Evolutionary conservation across 2,113 vertebrate genomes (phyloP), one percentile per base, ranked within the genome.

Genomic region (Perccottus glenii): DNA sequence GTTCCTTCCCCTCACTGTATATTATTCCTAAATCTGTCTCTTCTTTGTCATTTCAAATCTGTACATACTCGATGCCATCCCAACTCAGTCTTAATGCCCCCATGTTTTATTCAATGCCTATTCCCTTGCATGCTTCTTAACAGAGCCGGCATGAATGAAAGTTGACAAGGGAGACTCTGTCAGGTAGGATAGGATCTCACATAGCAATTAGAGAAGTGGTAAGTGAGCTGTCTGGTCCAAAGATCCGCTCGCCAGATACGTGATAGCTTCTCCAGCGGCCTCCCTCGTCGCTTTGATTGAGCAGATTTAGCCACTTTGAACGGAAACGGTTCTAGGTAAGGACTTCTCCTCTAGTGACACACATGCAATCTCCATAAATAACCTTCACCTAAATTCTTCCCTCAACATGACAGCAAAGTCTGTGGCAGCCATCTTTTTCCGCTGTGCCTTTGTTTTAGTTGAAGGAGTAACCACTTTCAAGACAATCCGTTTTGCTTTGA

Each of bases 91-190:
- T 66, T 83, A 83, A 87, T 81, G 67, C 71, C 70, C 58, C 73
- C 66, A 84, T 89, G 83, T 75, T 79, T 88, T 82, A 88, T 89
- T 83, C 85, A 88, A 65, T n/a, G 72, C 64, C 73, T 67, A 75
- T 80, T 78, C 82, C 27, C 55, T 77, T 72, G 73, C 81, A 83
- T 38, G 71, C 75, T 77, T 64, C 70, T 65, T 79, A 81, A 70
- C 62, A 35, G 59, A 67, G 66, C 53, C n/a, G 9, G 27, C 47
- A 42, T 86, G 73, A 82, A 82, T 85, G 69, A 44, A 75, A 73
- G 75, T 69, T 87, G 83, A 86, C 78, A 75, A 64, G 71, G 59
- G 64, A 85, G 59, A 69, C 72, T 81, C 58, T 79, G 83, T 87
- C 71, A 77, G 70, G 83, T 81, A 70, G 73, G 80, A 75, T 63